Evolutionary conservation across 2,888 invertebrate genomes (phyloP), one percentile per base, ranked within the genome.

Genomic region (Venusia cambrica): DNA sequence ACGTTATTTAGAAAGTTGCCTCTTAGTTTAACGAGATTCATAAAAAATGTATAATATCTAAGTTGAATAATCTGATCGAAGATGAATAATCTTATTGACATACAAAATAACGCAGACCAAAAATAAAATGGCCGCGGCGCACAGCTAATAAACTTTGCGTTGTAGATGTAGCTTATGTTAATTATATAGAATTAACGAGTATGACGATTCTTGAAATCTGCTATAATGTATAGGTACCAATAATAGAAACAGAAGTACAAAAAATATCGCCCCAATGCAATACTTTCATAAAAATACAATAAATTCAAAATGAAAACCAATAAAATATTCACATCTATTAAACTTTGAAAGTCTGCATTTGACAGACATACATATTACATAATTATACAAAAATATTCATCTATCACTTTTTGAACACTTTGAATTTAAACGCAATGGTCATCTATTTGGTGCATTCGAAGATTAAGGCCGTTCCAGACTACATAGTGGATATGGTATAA

Each of bases 341-440:
- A 60, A 67, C 60, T 68, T 68, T 70, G 68, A 66, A 64, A 55
- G 53, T 63, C 63, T 57, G 65, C 56, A 57, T 21, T 18, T 20
- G 19, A 21, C 29, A 36, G 46, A 45, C 37, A 29, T n/a, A n/a
- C n/a, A n/a, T n/a, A n/a, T 45, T 48, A 50, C 46, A 47, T 48
- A 49, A 71, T 70, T 67, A 75, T 83, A 84, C 66, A 84, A 85
- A 85, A 85, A 85, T 84, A 85, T 77, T 66, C 71, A 62, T 78
- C 69, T 84, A 85, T 81, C 81, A 84, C 81, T 72, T 76, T 73
- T 73, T 84, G 85, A 87, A 87, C 85, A 87, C 84, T 75, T 84
- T 57, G 61, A 71, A 78, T 75, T 73, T 64, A 74, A 74, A 75
- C 62, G 52, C 63, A 71, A 65, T 79, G 80, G 79, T 81, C 80